phyloP scores from a whole-genome alignment of 2,888 invertebrate species.

The Ditylenchus weischeri region DNA sequence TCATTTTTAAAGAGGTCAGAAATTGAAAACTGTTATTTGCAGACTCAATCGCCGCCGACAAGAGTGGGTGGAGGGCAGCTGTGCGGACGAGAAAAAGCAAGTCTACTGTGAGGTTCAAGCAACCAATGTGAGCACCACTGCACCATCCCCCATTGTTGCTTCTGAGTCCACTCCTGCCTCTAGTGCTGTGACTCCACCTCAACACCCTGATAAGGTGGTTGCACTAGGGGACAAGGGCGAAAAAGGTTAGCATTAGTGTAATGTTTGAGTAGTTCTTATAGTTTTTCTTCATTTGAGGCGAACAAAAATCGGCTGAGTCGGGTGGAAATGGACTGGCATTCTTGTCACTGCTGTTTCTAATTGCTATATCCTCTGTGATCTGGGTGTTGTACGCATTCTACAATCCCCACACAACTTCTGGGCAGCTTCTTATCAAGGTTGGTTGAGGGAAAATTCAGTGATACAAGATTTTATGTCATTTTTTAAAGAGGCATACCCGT shows the following conservation, averaged over 20 bases:
- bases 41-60: slow-evolving; percentile 41
- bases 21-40: neutral
- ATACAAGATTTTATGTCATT: no score
- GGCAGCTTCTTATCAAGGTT: slow-evolving; percentile 92
- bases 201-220: slow-evolving; percentile 11
- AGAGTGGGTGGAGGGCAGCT: slow-evolving; percentile 52
- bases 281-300: neutral
- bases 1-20: neutral
- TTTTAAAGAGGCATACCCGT: no score
- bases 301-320: slow-evolving; percentile 28
- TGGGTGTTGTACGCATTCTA: slow-evolving; percentile 92
- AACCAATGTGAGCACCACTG: slow-evolving; percentile 4
- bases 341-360: slow-evolving; percentile 70
- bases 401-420: slow-evolving; percentile 90
- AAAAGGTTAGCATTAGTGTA: neutral
- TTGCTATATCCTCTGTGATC: slow-evolving; percentile 70
- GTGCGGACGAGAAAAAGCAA: slow-evolving; percentile 36
- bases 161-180: slow-evolving; percentile 2
- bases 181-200: slow-evolving; percentile 3
- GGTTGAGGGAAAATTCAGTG: slow-evolving; percentile 50
- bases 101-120: slow-evolving; percentile 15
- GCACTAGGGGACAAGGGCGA: slow-evolving; percentile 11
- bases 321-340: slow-evolving; percentile 62
- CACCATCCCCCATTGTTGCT: neutral
- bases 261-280: no score